Evolutionary conservation across 2,797 vertebrate genomes (phyloP), one percentile per base, ranked within the genome.

Genomic region (Pipistrellus nathusii): DNA sequence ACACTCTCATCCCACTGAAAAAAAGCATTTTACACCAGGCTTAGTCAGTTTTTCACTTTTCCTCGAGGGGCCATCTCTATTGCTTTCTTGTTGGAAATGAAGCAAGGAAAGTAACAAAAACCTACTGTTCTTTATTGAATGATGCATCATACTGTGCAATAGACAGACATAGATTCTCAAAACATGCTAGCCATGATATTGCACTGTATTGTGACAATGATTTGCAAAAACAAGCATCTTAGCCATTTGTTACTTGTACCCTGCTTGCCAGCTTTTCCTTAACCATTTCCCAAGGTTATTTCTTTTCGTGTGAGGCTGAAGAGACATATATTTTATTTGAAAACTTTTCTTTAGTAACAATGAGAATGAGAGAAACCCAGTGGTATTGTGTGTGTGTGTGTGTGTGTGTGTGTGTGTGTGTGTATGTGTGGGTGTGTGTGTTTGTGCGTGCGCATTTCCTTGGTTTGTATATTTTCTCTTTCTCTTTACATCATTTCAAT

Each of bases 191-290:
- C 66, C 62, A n/a, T 2, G 82, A 44, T 41, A 57, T 9, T 84
- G 38, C 53, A 32, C 76, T 81, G 86, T 87, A 71, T 87, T 92
- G 78, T 85, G 93, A 96, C 62, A 85, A 38, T 85, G 87, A 85
- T 92, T 73, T 64, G 78, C 68, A 76, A 76, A 95, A 95, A 92
- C 85, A 94, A 89, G 64, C 71, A 55, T 85, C 88, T 85, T 83
- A 89, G 83, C 90, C 72, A 93, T 96, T 96, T 93, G 95, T 85
- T 93, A 93, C 90, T 94, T 96, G 85, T 86, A 84, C 46, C 59
- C 90, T 62, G 30, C 84, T 89, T 96, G 78, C 88, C 93, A 96
- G 88, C n/a, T 86, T 73, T 46, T 86, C 83, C 46, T 53, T 88
- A 93, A 95, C 66, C 59, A 69, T 84, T 91, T 94, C 30, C 85